Evolutionary conservation across 2,113 vertebrate genomes (phyloP).

Genomic region (Pithys albifrons): DNA sequence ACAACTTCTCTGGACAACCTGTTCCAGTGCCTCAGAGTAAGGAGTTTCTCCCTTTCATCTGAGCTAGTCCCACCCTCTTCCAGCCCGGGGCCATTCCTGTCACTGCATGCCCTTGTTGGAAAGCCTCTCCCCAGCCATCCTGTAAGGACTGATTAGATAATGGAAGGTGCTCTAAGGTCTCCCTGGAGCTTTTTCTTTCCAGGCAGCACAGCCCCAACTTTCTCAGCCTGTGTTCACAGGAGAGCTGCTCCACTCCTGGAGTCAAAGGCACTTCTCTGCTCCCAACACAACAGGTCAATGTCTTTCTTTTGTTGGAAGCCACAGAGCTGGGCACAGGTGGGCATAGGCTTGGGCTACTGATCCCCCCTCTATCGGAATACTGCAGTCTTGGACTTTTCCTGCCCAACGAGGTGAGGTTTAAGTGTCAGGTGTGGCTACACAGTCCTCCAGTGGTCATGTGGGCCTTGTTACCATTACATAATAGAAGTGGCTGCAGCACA

Average conservation of each 20-base stretch:
- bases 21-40: background rate
- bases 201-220: background rate
- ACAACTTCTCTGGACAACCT: rapidly evolving
- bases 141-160: background rate
- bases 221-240: too few relatives aligned
- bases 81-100: rapidly evolving
- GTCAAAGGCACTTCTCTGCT: background rate
- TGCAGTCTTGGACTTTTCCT: rapidly evolving
- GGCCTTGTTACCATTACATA: rapidly evolving
- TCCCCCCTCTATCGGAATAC: rapidly evolving
- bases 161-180: background rate
- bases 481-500: rapidly evolving
- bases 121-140: rapidly evolving
- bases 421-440: rapidly evolving
- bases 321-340: background rate
- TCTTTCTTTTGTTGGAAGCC: background rate
- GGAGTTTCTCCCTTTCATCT: too few relatives aligned
- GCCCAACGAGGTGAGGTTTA: rapidly evolving
- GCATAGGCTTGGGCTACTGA: rapidly evolving
- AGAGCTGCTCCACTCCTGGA: background rate
- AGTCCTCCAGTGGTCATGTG: rapidly evolving
- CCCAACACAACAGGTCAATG: background rate
- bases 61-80: background rate
- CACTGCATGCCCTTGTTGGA: too few relatives aligned
- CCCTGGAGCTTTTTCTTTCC: background rate